A percentile compares a stretch with the other conserved stretches of the same genome.
Conservation (phyloP, 2,113 vertebrate genomes). For the Prunella fulvescens region DNA sequence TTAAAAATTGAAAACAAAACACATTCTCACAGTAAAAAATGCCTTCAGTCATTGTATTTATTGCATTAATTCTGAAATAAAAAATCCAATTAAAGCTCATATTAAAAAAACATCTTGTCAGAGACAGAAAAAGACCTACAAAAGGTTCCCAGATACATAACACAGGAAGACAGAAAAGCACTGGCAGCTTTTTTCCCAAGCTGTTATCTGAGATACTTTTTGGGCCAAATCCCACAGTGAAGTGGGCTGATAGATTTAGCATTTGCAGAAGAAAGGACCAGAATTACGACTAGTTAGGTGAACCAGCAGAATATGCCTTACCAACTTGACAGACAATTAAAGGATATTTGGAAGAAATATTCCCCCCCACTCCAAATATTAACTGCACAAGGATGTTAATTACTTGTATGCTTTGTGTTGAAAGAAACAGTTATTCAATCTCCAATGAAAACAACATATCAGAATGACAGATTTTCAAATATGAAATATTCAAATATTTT, state of each 20-base stretch:
- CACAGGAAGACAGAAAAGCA: background rate
- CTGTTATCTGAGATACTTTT: background rate
- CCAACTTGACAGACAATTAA: background rate
- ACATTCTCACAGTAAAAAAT: background rate
- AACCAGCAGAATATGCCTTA: background rate
- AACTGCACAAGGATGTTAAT: background rate
- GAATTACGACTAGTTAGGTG: background rate
- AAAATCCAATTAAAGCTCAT: background rate
- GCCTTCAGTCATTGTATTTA: background rate
- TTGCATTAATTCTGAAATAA: background rate
- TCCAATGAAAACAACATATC: background rate
- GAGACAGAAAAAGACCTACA: background rate
- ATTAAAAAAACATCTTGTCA: background rate
- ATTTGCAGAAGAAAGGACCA: background rate
- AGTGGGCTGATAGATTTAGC: background rate
- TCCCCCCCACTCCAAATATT: background rate
- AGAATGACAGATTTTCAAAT: background rate
- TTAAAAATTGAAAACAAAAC: background rate
- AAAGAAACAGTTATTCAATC: background rate
- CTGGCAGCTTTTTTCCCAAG: background rate
- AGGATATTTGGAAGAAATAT: background rate
- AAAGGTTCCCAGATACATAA: background rate
- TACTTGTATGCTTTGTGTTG: background rate
- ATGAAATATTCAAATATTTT: too few relatives aligned
- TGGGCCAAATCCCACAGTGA: background rate